Evolutionary conservation across 2,113 vertebrate species (phyloP), one percentile per base, ranked within the genome.

Genomic region (Telmatochromis sp.): DNA sequence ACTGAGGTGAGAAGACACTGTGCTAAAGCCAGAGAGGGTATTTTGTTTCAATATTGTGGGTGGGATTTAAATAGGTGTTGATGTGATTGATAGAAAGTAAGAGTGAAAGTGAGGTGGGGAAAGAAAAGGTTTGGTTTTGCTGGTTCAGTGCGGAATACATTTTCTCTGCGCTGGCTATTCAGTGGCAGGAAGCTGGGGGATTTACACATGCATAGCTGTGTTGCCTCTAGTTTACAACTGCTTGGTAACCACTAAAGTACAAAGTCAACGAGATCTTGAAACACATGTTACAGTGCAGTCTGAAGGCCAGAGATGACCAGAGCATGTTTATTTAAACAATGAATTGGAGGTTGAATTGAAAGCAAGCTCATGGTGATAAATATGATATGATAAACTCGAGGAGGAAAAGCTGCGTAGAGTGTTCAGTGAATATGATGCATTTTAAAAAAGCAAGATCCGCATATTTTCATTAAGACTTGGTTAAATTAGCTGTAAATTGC

Each of bases 71-170:
- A 87, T 63, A 40, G 65, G 7, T 71, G 82, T 60, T 55, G 86
- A 89, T 83, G 83, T 87, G 78, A 92, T 71, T 85, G 83, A 92
- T 53, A 51, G 73, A 57, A 79, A 57, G 60, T 71, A 28, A 51
- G 23, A 89, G 31, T 68, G 53, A 85, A 81, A 50, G 78, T 80
- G 84, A 89, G 78, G 10, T 17, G 35, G 33, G 26, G 31, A 19
- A 19, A 23, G 79, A 75, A 23, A 14, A 13, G 45, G 60, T 82
- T 65, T 15, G n/a, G 26, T 83, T 55, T 33, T 73, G 19, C 87
- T 80, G 65, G 42, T 87, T 90, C 60, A 83, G n/a, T 12, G 15
- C 40, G 2, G 35, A 82, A 82, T 63, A 50, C 50, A 58, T 82
- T 80, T 78, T 13, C 71, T 81, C 31, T 40, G 19, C 12, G 7